Evolutionary conservation across 2,797 vertebrate genomes (phyloP).

Genomic region (Okamejei kenojei): DNA sequence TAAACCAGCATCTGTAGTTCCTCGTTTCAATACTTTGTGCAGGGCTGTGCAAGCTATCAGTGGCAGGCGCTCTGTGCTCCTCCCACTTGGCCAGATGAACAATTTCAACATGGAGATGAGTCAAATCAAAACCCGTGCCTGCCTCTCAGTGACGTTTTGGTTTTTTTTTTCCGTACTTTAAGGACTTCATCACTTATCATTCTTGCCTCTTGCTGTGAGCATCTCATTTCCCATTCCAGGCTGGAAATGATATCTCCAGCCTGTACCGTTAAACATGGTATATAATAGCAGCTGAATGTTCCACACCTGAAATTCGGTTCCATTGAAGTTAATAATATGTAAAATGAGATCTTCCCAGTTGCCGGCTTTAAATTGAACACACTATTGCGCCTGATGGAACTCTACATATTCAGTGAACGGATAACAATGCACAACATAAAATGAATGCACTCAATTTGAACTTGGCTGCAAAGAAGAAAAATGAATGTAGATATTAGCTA

Average conservation of each 20-base stretch:
- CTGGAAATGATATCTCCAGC: too few relatives aligned
- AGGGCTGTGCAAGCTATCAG: not conserved
- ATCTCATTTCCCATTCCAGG: not conserved
- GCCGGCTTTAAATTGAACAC: not conserved
- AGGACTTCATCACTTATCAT: not conserved
- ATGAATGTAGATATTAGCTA: slow-evolving; percentile 27
- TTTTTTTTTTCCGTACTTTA: not conserved
- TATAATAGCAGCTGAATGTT: too few relatives aligned
- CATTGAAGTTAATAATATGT: not conserved
- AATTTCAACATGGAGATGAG: not conserved
- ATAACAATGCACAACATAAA: not conserved
- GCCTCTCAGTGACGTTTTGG: not conserved
- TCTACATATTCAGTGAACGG: not conserved
- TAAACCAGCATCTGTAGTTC: too few relatives aligned
- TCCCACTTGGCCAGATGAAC: not conserved
- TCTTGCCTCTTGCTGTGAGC: not conserved
- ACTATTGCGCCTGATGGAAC: not conserved
- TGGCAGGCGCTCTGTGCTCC: not conserved
- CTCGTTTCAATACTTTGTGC: not conserved
- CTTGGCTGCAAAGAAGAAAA: not conserved
- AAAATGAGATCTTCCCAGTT: not conserved
- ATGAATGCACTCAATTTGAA: slow-evolving; percentile 6
- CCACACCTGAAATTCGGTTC: too few relatives aligned
- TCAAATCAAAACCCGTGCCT: not conserved
- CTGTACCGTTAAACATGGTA: too few relatives aligned